Conservation (phyloP, 2,113 vertebrate genomes). For the Tichodroma muraria region DNA sequence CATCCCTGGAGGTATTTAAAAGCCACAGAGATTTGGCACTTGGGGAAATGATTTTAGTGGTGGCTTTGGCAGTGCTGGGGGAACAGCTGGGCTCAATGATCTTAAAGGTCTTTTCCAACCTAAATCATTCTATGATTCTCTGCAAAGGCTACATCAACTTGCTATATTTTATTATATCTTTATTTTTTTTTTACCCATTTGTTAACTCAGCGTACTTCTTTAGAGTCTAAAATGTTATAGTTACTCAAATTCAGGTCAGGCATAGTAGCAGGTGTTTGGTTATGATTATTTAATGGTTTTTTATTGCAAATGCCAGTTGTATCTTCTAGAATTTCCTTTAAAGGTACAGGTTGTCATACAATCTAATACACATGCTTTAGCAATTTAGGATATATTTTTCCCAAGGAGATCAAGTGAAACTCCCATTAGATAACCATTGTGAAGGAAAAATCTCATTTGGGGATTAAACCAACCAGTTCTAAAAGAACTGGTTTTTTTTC, state of each 20-base stretch:
- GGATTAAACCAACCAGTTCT: background rate
- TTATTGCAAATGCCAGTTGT: background rate
- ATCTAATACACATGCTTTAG: background rate
- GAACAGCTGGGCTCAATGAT: background rate
- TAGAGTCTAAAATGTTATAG: background rate
- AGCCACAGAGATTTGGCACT: background rate
- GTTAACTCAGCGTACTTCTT: background rate
- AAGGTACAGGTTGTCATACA: background rate
- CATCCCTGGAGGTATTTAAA: background rate
- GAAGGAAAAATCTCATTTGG: background rate
- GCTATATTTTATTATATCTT: background rate
- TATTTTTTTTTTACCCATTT: background rate
- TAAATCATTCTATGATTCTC: background rate
- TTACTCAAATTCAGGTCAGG: background rate
- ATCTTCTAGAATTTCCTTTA: constrained; percentile 23
- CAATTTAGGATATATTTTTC: background rate
- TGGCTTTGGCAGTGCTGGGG: background rate
- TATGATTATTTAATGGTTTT: background rate
- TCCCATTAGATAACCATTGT: background rate
- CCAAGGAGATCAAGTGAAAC: constrained; percentile 45
- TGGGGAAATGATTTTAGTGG: background rate
- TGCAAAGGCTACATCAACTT: background rate
- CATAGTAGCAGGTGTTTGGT: background rate
- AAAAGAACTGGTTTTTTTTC: too few relatives aligned
- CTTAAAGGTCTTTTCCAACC: background rate